Evolutionary conservation across 1,140 invertebrate genomes (phyloP), one percentile per base, ranked within the genome.

Genomic region (Ceratina calcarata): DNA sequence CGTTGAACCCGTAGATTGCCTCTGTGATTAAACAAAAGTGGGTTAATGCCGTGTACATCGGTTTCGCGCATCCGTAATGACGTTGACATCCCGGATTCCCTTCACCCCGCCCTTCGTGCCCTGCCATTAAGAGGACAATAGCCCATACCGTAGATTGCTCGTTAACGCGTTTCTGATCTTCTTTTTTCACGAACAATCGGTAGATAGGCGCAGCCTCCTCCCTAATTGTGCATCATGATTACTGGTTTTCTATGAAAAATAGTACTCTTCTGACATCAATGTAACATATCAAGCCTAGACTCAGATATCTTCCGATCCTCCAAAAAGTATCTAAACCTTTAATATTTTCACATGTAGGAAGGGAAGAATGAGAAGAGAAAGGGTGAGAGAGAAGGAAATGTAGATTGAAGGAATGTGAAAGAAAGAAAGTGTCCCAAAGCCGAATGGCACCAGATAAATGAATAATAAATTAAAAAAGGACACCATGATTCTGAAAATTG

Each of bases 11-110:
- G 62, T 45, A 86, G 86, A 88, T 87, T 70, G 84, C 74, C 73
- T 88, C 86, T 84, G 80, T 80, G 86, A 88, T 88, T 81, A 80
- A 85, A 86, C 80, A 88, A 87, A 88, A 87, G 87, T 88, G 70
- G 87, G 87, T 86, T 88, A 88, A 88, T 86, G 82, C 80, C 78
- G 66, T 55, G 51, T 55, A 45, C 67, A 69, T 78, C 77, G 80
- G 78, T 85, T 81, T 32, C 80, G 72, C 57, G 86, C 87, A 87
- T 88, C 80, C 80, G 84, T 82, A 85, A 88, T 86, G 84, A 78
- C 84, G 87, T 86, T 86, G 84, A 88, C 87, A 87, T 88, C 86
- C 86, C 85, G 87, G 49, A 72, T 61, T 20, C 12, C 49, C 37
- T 20, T 57, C 55, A 6, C 51, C 12, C 32, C 37, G 0, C 73